Evolutionary conservation across 1,140 invertebrate genomes (phyloP), one percentile per base, ranked within the genome.

Genomic region (Cyrtorhinus lividipennis): DNA sequence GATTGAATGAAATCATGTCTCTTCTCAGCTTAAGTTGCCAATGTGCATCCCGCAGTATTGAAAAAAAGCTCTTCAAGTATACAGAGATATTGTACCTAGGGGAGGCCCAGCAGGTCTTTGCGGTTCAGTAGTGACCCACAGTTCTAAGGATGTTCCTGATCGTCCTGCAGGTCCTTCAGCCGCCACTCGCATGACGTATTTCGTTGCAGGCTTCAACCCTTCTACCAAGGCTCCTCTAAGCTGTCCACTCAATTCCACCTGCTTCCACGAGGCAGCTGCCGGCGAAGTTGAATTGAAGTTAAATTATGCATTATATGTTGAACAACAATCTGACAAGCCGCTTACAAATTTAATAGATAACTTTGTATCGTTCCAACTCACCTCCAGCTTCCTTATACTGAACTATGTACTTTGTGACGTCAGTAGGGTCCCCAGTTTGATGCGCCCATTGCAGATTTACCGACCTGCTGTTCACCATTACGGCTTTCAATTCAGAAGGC

Each of bases 381-480:
- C 63, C 63, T 15, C 23, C 24, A 22, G 56, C 26, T 72, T 84
- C 82, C 62, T 82, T 80, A 67, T 82, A 86, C 67, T 87, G 83
- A n/a, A 87, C 77, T 61, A 86, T 80, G 65, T 86, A 90, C 67
- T 83, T 84, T 44, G 82, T 81, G 1, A 90, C 82, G 69, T 87
- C 82, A 38, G 79, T 82, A 0, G 86, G 76, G 65, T 84, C 83
- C 59, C 78, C 74, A 5, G 78, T 73, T 73, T 77, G 84, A 63
- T 85, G 83, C 70, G 88, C 76, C 88, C 88, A 85, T 75, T 86
- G 84, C 61, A 90, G 71, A 72, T 86, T 81, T 8, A 88, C 81
- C 26, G 80, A 82, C 15, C 84, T 77, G 68, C 86, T 88, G 25
- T 79, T 80, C 1, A 83, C 77, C 76, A 85, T 82, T 1, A 81